Base-by-base conservation (phyloP, 2,888 invertebrate genomes). In the Hyposoter didymator region DNA sequence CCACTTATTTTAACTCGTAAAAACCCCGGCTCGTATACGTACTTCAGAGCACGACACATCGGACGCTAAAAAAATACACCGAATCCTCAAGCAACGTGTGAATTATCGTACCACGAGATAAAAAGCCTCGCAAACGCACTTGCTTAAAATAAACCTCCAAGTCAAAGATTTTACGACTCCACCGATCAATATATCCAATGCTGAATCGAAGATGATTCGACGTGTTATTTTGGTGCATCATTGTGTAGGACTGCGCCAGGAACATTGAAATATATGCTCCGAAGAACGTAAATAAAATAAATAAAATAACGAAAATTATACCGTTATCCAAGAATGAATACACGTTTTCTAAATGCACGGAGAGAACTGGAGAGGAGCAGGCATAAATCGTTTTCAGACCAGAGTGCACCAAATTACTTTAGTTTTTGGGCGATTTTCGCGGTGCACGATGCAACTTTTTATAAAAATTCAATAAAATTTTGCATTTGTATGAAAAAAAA, bases 1-100 rank as follows among this genome's bases (percentile, higher is more conserved):
- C 17, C 35, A 17, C 75, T 69, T 82, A 55, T 69, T 82, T 82
- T 35, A 49, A 64, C 39, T 82, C 69, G 59, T 70, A 39, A 76
- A 82, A 76, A 70, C 49, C 22, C 62, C 22, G 62, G 62, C 69
- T 76, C 19, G 69, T 75, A n/a, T n/a, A 76, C 67, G 19, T 47
- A 35, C 69, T 32, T n/a, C 43, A 39, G 45, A 45, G 67, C 39
- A 45, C 55, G 8, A 45, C 45, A 28, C 17, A 67, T 43, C 14
- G 55, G 19, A 22, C 32, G 59, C 22, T 19, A 62, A 10, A 66
- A 66, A 52, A 64, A 52, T 39, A 76, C 35, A 52, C 14, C 35
- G 66, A 73, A 73, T 66, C 66, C 66, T 35, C 52, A 55, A 67
- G 55, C 55, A 74, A 55, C 74, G 66, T 69, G 67, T 67, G 55